Evolutionary conservation across 2,888 invertebrate genomes (phyloP).

Genomic region (Acrobasis consociella): DNA sequence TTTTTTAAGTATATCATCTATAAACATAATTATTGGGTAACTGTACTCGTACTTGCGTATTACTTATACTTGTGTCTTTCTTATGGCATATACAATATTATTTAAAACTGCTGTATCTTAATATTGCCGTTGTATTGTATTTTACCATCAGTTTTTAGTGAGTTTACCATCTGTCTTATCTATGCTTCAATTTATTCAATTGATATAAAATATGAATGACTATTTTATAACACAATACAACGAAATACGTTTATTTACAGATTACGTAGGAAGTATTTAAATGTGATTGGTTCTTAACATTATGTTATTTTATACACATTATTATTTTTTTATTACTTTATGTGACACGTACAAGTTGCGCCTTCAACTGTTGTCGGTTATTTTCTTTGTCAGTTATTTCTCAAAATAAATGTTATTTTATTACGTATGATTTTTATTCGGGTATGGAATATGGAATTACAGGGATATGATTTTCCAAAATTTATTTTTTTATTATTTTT

Average conservation of each 20-base stretch:
- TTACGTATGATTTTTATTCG: slow-evolving; percentile 47
- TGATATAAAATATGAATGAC: neutral
- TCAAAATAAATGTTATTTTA: slow-evolving; percentile 53
- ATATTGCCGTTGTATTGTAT: slow-evolving; percentile 14
- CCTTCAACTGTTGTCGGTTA: neutral
- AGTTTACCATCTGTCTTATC: neutral
- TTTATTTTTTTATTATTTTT: slow-evolving; percentile 19
- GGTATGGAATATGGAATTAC: slow-evolving; percentile 37
- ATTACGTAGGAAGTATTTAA: neutral
- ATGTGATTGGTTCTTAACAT: neutral
- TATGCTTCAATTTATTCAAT: neutral
- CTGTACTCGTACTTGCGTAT: neutral
- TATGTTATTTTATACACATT: neutral
- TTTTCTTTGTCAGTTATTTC: slow-evolving; percentile 22
- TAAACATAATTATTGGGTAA: no score
- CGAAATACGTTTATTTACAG: slow-evolving; percentile 3
- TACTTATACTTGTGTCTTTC: neutral
- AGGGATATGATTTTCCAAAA: slow-evolving; percentile 34
- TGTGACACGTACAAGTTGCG: neutral
- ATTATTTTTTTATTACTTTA: neutral
- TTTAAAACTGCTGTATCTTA: neutral
- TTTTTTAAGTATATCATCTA: no score
- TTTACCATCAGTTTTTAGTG: neutral
- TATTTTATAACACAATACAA: slow-evolving; percentile 3
- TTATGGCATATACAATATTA: slow-evolving; percentile 21